Conservation (phyloP, 2,888 invertebrate genomes). For the Steinernema scapterisci region DNA sequence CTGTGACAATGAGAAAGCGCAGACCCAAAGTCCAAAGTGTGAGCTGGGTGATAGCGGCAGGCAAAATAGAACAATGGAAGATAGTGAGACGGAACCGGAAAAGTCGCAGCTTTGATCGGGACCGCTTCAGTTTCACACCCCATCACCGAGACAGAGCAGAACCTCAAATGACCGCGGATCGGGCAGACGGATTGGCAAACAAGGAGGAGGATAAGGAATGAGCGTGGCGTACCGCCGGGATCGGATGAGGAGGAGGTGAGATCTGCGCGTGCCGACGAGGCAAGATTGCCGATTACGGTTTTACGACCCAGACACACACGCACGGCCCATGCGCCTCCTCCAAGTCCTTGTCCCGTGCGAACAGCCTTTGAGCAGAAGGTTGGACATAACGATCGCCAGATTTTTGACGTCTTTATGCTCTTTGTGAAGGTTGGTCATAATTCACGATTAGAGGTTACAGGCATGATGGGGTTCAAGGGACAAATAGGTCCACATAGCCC, state of each 20-base stretch:
- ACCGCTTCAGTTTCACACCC: neutral
- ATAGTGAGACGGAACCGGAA: neutral
- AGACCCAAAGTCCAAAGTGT: neutral
- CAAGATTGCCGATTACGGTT: slow-evolving; percentile 27
- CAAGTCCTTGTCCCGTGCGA: slow-evolving; percentile 2
- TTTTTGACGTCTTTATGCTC: neutral
- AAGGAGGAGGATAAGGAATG: no score
- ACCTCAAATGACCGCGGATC: neutral
- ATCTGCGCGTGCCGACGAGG: slow-evolving; percentile 31
- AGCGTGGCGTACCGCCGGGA: neutral
- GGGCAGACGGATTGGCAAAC: neutral
- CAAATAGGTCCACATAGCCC: no score
- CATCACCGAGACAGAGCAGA: no score
- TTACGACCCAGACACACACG: slow-evolving; percentile 13
- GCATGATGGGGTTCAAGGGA: no score
- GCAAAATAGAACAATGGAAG: neutral
- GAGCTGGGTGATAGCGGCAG: neutral
- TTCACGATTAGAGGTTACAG: neutral
- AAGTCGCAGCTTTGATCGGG: neutral
- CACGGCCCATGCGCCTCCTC: slow-evolving; percentile 18
- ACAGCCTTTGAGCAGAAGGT: slow-evolving; percentile 20
- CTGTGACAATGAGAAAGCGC: slow-evolving; percentile 6
- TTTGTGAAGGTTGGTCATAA: neutral
- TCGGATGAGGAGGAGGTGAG: slow-evolving; percentile 8
- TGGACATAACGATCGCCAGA: neutral